These are phyloP conservation scores for Herpailurus yagouaroundi DNA, from an alignment of 2,113 vertebrate genomes.

Conservation along the genomic window DNA sequence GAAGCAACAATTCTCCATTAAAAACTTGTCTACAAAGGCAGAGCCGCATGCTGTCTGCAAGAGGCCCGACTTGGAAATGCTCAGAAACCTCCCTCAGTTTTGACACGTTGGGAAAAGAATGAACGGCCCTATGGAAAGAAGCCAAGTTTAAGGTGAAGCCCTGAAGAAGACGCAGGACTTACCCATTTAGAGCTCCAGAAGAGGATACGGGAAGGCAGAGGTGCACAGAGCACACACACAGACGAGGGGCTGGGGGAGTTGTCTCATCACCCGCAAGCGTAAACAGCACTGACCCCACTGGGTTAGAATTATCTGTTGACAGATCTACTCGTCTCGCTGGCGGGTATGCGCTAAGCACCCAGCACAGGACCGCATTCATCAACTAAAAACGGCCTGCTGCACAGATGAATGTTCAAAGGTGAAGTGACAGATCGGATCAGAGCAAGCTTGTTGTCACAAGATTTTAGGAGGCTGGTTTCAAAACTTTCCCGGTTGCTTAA, in stretches of 20 bases:
- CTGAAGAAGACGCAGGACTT: conserved; percentile 39
- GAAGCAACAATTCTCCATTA: background rate
- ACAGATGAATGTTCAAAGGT: conserved; percentile 19
- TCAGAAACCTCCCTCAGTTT: background rate
- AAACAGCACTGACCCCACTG: background rate
- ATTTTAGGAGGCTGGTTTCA: conserved; percentile 38
- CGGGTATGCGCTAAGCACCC: background rate
- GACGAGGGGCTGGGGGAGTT: background rate
- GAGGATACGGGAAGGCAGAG: background rate
- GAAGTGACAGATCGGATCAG: background rate
- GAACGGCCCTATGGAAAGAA: background rate
- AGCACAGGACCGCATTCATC: background rate
- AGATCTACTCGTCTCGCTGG: background rate
- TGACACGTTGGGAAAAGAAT: background rate
- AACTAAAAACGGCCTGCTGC: background rate
- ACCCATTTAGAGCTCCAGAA: background rate
- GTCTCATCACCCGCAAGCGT: background rate
- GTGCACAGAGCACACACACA: background rate
- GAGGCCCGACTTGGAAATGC: background rate
- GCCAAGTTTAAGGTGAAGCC: background rate
- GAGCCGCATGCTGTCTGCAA: background rate
- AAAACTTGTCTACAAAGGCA: background rate
- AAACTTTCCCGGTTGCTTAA: background rate
- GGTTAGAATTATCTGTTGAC: background rate
- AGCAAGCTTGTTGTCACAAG: background rate